phyloP scores from a whole-genome alignment of 2,888 invertebrate species.

The Hirtodrosophila confusa region DNA sequence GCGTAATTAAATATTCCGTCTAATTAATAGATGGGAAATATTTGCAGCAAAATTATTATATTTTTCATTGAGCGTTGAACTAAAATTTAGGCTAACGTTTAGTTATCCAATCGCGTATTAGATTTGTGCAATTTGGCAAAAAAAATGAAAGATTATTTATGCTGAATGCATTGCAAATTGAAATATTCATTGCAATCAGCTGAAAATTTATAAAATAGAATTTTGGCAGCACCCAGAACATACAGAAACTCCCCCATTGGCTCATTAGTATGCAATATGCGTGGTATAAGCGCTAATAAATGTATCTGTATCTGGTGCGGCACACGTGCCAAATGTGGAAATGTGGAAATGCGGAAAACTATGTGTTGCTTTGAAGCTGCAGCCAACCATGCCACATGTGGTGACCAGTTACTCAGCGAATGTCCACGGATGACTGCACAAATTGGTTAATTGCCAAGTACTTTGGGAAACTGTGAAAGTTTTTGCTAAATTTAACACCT shows the following conservation, averaged over 20 bases:
- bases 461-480: slow-evolving; percentile 15
- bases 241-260: slow-evolving; percentile 5
- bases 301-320: slow-evolving; percentile 1
- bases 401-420: slow-evolving; percentile 7
- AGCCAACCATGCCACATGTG: slow-evolving; percentile 6
- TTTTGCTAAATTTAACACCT: slow-evolving; percentile 44
- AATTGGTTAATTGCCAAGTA: slow-evolving; percentile 64
- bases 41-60: no score
- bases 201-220: slow-evolving; percentile 5
- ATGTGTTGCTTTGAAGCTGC: slow-evolving; percentile 3
- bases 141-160: neutral
- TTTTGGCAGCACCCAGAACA: neutral
- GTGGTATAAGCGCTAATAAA: slow-evolving; percentile 14
- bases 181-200: slow-evolving; percentile 14
- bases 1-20: no score
- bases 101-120: neutral
- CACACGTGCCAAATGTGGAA: neutral
- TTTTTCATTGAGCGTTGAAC: no score
- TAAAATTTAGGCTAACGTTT: neutral
- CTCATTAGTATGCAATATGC: slow-evolving; percentile 33
- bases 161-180: slow-evolving; percentile 16
- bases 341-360: neutral
- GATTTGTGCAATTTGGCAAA: slow-evolving; percentile 13
- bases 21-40: no score
- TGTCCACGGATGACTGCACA: slow-evolving; percentile 34